These are phyloP conservation scores for Galbula dea DNA, from an alignment of 2,113 vertebrate species.

Conservation along the genomic window DNA sequence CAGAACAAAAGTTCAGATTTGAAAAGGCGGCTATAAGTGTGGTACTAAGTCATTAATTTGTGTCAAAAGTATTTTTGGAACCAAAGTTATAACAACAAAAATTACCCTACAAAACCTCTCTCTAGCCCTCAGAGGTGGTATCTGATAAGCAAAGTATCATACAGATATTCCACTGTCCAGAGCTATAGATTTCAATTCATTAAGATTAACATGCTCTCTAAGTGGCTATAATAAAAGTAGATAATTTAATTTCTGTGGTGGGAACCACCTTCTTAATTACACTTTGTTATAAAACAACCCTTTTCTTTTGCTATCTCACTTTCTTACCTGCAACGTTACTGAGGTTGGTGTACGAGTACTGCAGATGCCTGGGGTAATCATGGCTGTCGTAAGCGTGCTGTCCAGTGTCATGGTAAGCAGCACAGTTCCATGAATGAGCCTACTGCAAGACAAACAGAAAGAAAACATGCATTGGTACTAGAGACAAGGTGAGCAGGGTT, in stretches of 20 bases:
- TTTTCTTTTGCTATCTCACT: background rate
- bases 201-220: background rate
- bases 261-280: background rate
- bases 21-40: background rate
- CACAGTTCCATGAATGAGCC: background rate
- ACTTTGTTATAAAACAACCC: background rate
- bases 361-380: conserved; percentile 56
- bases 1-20: background rate
- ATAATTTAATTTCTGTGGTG: background rate
- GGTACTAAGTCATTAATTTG: background rate
- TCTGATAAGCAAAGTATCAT: background rate
- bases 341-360: conserved; percentile 34
- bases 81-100: background rate
- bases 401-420: conserved; percentile 48
- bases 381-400: background rate
- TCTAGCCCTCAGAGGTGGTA: background rate
- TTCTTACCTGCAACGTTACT: conserved; percentile 65
- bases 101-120: background rate
- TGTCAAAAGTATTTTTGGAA: background rate
- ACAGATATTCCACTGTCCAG: background rate
- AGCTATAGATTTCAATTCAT: background rate
- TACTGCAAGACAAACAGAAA: conserved; percentile 18
- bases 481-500: background rate
- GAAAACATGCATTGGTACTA: background rate
- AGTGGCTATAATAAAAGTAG: background rate